Percentiles rank a stretch among this genome's conserved stretches.
Evolutionary conservation across 2,113 vertebrate species (phyloP).

Genomic region (Oostethus manadensis): DNA sequence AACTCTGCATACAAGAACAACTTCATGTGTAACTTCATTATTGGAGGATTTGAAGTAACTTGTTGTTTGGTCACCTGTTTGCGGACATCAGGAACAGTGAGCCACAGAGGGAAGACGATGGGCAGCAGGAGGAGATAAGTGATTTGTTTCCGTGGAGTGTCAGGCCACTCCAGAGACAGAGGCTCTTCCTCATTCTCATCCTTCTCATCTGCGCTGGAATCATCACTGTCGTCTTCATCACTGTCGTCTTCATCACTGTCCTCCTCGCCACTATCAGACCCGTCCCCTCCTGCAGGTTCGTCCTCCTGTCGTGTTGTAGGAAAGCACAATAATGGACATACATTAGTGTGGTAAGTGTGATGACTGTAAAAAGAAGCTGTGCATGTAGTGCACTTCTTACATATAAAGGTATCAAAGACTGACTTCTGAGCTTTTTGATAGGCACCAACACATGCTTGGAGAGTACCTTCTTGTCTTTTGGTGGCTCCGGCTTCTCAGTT

Average conservation of each 20-base stretch:
- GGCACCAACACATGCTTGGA: slow-evolving; percentile 24
- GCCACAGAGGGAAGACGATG: slow-evolving; percentile 91
- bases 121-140: slow-evolving; percentile 89
- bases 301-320: slow-evolving; percentile 38
- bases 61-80: slow-evolving; percentile 72
- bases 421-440: slow-evolving; percentile 54
- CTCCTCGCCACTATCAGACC: slow-evolving; percentile 41
- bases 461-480: slow-evolving; percentile 59
- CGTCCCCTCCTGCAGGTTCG: slow-evolving; percentile 44
- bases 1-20: slow-evolving; percentile 73
- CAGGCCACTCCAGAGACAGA: slow-evolving; percentile 88
- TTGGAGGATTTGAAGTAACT: background rate
- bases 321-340: slow-evolving; percentile 10
- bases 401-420: slow-evolving; percentile 56
- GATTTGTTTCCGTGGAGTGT: slow-evolving; percentile 80
- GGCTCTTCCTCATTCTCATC: slow-evolving; percentile 78
- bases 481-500: slow-evolving; percentile 42
- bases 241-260: slow-evolving; percentile 40
- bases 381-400: slow-evolving; percentile 31
- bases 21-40: background rate
- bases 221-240: slow-evolving; percentile 41
- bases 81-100: slow-evolving; percentile 88
- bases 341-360: slow-evolving; percentile 3
- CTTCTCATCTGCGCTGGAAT: slow-evolving; percentile 52
- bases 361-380: background rate